Conservation (phyloP, 2,888 invertebrate genomes). For the Ligdia adustata region DNA sequence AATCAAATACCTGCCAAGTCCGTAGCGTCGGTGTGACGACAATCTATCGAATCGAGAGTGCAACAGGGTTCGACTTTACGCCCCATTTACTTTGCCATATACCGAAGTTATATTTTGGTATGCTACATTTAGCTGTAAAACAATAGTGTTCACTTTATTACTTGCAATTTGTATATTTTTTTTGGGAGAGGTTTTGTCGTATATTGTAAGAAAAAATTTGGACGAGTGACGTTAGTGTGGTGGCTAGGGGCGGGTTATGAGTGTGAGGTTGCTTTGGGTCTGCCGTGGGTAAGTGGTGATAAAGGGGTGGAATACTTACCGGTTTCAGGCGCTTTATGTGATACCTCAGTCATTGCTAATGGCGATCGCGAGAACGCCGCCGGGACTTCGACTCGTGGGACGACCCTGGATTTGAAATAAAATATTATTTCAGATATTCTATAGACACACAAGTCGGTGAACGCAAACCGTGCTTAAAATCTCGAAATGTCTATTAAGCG, state of each 20-base stretch:
- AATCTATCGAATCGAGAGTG: conserved; percentile 76
- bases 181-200: conserved; percentile 44
- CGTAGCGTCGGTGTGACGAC: conserved; percentile 83
- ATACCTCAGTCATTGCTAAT: conserved; percentile 81
- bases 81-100: conserved; percentile 77
- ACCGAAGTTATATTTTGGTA: conserved; percentile 80
- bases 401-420: conserved; percentile 54
- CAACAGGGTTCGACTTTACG: conserved; percentile 67
- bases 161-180: conserved; percentile 55
- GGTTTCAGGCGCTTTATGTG: conserved; percentile 74
- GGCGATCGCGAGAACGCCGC: conserved; percentile 77
- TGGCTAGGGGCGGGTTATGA: conserved; percentile 24
- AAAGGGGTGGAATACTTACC: conserved; percentile 72
- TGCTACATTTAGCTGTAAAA: conserved; percentile 80
- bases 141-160: conserved; percentile 80
- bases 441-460: too few species aligned
- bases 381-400: conserved; percentile 68
- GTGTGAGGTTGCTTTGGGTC: conserved; percentile 24
- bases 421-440: too few species aligned
- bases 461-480: too few species aligned
- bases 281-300: conserved; percentile 19
- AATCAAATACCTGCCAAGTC: conserved; percentile 82
- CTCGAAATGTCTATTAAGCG: too few species aligned
- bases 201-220: conserved; percentile 29
- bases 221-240: conserved; percentile 14